Percentiles rank a stretch among this genome's conserved stretches.
Conservation (phyloP, 2,797 vertebrate species). For the Fistularia commersonii region DNA sequence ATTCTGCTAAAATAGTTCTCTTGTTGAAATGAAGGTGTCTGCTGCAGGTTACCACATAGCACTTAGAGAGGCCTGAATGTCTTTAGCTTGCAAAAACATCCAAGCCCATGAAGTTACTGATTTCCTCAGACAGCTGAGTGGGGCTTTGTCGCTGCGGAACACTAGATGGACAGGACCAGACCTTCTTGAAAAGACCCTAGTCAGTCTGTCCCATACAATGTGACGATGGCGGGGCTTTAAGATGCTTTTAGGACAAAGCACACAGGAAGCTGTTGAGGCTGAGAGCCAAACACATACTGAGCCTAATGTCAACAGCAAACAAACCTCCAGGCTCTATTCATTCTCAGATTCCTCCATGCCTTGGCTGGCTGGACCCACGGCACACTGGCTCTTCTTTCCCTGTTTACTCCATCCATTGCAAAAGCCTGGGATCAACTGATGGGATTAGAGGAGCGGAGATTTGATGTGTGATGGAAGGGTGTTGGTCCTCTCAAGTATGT, state of each 20-base stretch:
- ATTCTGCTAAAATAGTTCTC: no score
- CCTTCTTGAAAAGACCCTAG: not conserved
- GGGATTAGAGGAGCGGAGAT: slow-evolving; percentile 1
- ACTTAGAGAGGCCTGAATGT: no score
- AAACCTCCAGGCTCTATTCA: slow-evolving; percentile 10
- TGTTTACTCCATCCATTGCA: not conserved
- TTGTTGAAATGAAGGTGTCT: no score
- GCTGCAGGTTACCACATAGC: no score
- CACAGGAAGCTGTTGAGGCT: slow-evolving; percentile 10
- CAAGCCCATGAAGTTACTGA: no score
- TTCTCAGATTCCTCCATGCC: slow-evolving; percentile 18
- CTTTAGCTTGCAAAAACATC: no score
- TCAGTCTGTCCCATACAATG: not conserved
- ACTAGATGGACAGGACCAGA: not conserved
- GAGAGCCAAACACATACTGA: slow-evolving; percentile 12
- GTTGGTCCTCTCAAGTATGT: not conserved
- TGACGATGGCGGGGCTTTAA: not conserved
- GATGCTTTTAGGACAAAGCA: slow-evolving; percentile 8
- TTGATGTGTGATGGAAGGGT: slow-evolving; percentile 2
- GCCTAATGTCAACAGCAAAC: slow-evolving; percentile 19
- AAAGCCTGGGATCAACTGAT: not conserved
- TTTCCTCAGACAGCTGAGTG: not conserved
- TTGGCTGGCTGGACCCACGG: not conserved
- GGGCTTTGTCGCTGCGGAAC: not conserved
- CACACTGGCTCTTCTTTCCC: slow-evolving; percentile 5